phyloP scores from a whole-genome alignment of 2,797 vertebrate genomes.

The Loris lydekkerianus region DNA sequence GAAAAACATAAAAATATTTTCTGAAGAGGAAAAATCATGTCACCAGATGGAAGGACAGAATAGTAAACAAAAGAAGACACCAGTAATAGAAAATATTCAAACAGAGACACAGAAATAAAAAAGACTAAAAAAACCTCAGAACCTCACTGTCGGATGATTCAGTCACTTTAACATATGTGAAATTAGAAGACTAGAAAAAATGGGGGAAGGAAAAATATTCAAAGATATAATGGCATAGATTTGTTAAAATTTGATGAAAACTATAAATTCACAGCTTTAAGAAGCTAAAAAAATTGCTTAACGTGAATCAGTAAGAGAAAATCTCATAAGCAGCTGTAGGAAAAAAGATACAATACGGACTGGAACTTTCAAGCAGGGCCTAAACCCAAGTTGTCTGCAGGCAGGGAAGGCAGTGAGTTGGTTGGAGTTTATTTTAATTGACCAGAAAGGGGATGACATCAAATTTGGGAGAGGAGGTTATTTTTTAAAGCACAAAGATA shows the following conservation, averaged over 20 bases:
- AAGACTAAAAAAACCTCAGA: not conserved
- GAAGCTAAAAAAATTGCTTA: not conserved
- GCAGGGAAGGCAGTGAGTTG: not conserved
- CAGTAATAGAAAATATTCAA: not conserved
- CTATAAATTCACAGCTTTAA: not conserved
- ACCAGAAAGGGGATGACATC: not conserved
- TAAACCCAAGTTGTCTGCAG: not conserved
- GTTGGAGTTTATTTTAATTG: slow-evolving; percentile 32
- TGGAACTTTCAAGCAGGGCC: slow-evolving; percentile 4
- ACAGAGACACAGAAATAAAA: not conserved
- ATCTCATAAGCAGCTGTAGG: not conserved
- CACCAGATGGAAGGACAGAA: not conserved
- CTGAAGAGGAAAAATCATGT: not conserved
- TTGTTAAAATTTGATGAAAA: not conserved
- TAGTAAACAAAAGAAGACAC: not conserved
- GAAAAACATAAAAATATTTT: not conserved
- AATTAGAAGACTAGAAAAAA: not conserved
- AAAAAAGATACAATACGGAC: not conserved
- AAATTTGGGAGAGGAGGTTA: slow-evolving; percentile 27
- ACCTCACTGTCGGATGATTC: not conserved
- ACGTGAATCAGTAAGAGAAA: not conserved
- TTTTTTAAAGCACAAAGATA: slow-evolving; percentile 38
- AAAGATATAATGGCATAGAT: not conserved
- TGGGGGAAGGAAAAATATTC: not conserved
- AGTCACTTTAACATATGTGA: not conserved